Base-by-base conservation (phyloP, 2,113 vertebrate species). In the Aptenodytes patagonicus region DNA sequence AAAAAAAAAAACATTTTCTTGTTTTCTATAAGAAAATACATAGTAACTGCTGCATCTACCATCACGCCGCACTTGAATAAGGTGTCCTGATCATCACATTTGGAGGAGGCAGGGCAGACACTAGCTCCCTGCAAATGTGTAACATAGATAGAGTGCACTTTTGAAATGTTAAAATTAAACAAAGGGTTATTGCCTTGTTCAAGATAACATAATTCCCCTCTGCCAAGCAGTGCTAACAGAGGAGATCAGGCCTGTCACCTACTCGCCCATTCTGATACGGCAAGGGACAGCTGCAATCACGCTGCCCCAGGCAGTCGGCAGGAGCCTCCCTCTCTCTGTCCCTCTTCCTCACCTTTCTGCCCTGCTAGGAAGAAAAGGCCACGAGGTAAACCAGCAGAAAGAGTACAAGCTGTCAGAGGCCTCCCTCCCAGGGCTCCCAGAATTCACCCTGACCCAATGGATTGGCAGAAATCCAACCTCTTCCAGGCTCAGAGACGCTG, bases 151-250 rank as follows among this genome's bases (percentile, higher is more conserved):
- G 26, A 85, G 20, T n/a, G 17, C 17, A 54, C 19, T 93, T 95
- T 54, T 47, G 25, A 80, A 93, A 88, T 44, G 66, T 91, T 91
- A 85, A 77, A 83, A 93, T 91, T 83, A 77, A 83, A 87, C 83
- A 79, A 96, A 95, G 47, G 54, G 62, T 80, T 89, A 83, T 69
- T 91, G 52, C 40, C 70, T 89, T 65, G 49, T 16, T 80, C 84
- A 47, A 47, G 70, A 76, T 20, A 95, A 76, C 16, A 14, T 7
- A 83, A 93, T 83, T 87, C 75, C 17, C 24, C 24, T 87, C 42
- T 91, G 81, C 84, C 70, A 86, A 72, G 85, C 28, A 26, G 13
- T 52, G 64, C 75, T 73, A 95, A 34, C 32, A 81, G 83, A 77
- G 32, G 29, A 92, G 64, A 76, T 79, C 70, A 65, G 64, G n/a